These are phyloP conservation scores for Thunnus thynnus DNA, from an alignment of 2,113 vertebrate genomes.

Conservation along the genomic window DNA sequence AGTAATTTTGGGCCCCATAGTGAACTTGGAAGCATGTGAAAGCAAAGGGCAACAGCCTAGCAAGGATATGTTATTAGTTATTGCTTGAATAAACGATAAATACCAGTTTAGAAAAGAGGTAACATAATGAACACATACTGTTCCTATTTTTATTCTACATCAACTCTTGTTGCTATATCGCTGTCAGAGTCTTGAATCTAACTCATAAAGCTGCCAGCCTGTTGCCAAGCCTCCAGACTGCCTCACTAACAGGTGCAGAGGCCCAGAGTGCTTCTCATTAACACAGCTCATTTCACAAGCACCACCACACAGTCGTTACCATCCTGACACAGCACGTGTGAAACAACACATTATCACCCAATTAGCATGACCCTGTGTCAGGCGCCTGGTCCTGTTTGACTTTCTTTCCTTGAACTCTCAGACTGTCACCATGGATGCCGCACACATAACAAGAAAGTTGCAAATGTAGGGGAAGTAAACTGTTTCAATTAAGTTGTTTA, in stretches of 20 bases:
- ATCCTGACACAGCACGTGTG: conserved; percentile 49
- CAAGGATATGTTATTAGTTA: neutral
- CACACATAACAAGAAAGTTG: neutral
- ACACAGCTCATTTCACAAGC: conserved; percentile 71
- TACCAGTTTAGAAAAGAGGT: neutral
- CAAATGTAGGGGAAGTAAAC: neutral
- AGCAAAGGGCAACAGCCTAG: neutral
- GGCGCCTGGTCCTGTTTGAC: conserved; percentile 46
- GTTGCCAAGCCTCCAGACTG: conserved; percentile 21
- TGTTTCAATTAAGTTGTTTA: neutral
- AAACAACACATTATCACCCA: conserved; percentile 78
- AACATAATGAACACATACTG: neutral
- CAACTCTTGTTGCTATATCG: neutral
- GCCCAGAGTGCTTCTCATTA: conserved; percentile 66
- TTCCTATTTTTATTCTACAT: neutral
- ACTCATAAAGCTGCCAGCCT: conserved; percentile 40
- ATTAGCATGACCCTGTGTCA: conserved; percentile 67
- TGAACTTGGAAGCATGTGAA: neutral
- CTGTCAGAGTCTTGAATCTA: conserved; percentile 1
- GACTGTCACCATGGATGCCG: conserved; percentile 1
- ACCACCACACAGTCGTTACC: conserved; percentile 44
- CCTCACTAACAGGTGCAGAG: conserved; percentile 68
- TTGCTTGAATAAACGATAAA: neutral
- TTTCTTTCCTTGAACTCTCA: neutral
- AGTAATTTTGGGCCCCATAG: neutral